Evolutionary conservation across 2,113 vertebrate species (phyloP).

Genomic region (Nymphicus hollandicus): DNA sequence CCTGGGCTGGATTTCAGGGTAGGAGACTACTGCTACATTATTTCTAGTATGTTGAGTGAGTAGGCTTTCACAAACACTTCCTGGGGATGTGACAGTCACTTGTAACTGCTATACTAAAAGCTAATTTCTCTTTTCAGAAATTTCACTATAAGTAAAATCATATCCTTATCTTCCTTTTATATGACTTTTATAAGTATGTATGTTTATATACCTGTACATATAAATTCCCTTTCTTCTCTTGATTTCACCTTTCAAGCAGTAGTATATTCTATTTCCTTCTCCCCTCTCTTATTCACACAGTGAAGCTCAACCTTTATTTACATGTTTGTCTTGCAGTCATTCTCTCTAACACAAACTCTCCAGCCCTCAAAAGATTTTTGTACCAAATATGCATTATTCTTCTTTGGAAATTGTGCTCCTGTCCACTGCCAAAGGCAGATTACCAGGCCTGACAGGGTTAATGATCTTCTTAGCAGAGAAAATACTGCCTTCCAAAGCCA

Average conservation of each 20-base stretch:
- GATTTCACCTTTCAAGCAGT: not conserved
- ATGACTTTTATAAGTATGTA: not conserved
- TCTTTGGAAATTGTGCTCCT: not conserved
- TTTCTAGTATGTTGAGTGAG: not conserved
- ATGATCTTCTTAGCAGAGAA: not conserved
- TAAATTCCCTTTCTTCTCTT: not conserved
- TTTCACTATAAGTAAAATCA: not conserved
- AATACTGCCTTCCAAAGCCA: not conserved
- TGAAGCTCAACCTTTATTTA: not conserved
- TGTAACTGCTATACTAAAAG: not conserved
- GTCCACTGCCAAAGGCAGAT: not conserved
- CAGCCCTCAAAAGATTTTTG: not conserved
- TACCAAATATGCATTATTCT: not conserved
- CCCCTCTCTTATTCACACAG: not conserved
- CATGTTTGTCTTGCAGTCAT: not conserved
- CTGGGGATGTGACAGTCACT: not conserved
- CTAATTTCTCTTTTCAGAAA: not conserved
- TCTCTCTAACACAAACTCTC: not conserved
- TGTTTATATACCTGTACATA: not conserved
- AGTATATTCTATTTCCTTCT: not conserved
- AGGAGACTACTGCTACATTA: accelerated
- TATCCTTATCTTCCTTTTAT: not conserved
- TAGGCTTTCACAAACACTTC: not conserved
- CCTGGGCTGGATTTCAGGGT: not conserved
- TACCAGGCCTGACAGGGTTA: not conserved